Base-by-base conservation (phyloP, 1,140 invertebrate genomes). In the Trichonephila clavipes region DNA sequence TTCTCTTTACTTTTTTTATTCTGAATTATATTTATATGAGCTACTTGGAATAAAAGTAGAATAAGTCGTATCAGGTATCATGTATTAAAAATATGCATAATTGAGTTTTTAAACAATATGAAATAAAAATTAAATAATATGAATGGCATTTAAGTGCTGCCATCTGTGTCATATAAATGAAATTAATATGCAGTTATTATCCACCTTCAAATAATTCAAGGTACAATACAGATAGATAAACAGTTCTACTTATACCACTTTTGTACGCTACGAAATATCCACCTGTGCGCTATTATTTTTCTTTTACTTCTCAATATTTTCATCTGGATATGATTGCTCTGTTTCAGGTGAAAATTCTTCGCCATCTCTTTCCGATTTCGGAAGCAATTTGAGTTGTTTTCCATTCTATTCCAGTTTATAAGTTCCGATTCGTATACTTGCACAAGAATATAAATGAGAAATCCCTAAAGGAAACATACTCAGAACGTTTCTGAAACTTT, bases 401-500 rank as follows among this genome's bases (percentile, higher is more conserved):
- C 82, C 82, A 62, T 59, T 88, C 61, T 88, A 66, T 88, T 85
- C 69, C 69, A 77, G 21, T 85, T 85, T 85, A 19, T 85, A 19
- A 85, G 12, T 21, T 85, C 19, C 51, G 51, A 59, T 85, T 59
- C 34, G 61, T 85, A 85, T 85, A 34, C 61, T 88, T 24, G 44
- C 82, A 51, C 1, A 58, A 62, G 86, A 88, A 88, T 88, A 88
- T 66, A 88, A 88, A 88, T 88, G 86, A 88, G 86, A 88, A 88
- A 88, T 66, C 24, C 64, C 19, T 34, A 19, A 34, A 19, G 82
- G 14, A 59, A 59, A 59, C 51, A 51, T 24, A 18, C 62, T 66
- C 18, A 24, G 58, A 10, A 62, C 19, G 28, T 2, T 64, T 64
- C 19, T 34, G 61, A 44, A 88, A 66, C 62, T 64, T 88, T 66